A percentile compares a stretch with the other conserved stretches of the same genome.
phyloP scores from a whole-genome alignment of 2,888 invertebrate genomes.

The Molanna angustata region DNA sequence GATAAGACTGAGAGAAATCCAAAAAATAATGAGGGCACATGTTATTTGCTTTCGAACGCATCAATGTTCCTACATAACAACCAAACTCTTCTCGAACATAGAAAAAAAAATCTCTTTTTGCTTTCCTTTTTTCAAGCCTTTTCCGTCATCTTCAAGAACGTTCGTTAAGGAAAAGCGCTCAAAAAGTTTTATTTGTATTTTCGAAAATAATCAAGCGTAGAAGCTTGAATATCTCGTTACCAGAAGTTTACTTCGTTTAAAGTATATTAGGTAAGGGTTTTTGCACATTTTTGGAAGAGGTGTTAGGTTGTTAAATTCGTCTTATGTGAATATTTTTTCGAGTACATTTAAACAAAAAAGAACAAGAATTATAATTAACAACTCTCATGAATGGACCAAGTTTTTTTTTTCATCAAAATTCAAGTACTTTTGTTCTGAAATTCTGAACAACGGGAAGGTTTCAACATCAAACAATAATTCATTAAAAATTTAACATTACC shows the following conservation, averaged over 20 bases:
- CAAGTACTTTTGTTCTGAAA: too few species aligned
- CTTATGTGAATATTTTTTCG: not conserved
- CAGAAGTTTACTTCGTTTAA: not conserved
- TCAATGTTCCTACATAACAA: constrained; percentile 11
- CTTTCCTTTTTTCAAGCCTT: constrained; percentile 10
- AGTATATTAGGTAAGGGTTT: not conserved
- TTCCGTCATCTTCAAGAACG: constrained; percentile 10
- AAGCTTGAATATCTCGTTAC: constrained; percentile 12
- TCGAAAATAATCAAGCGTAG: constrained; percentile 8
- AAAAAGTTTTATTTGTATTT: constrained; percentile 10
- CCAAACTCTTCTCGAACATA: constrained; percentile 13
- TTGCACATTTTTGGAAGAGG: not conserved
- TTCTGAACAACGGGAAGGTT: too few species aligned
- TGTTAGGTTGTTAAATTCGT: not conserved
- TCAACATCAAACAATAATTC: too few species aligned
- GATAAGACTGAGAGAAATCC: constrained; percentile 19
- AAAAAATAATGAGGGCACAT: constrained; percentile 29
- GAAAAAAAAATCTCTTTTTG: constrained; percentile 18
- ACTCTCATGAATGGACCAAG: not conserved
- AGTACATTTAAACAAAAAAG: not conserved
- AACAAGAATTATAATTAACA: not conserved
- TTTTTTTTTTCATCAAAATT: too few species aligned
- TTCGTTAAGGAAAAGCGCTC: constrained; percentile 15
- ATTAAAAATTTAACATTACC: too few species aligned
- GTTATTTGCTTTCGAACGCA: constrained; percentile 21